Percentiles rank a stretch among this genome's conserved stretches.
Evolutionary conservation across 2,797 vertebrate species (phyloP).

Genomic region (Sphenopsis melanotis): DNA sequence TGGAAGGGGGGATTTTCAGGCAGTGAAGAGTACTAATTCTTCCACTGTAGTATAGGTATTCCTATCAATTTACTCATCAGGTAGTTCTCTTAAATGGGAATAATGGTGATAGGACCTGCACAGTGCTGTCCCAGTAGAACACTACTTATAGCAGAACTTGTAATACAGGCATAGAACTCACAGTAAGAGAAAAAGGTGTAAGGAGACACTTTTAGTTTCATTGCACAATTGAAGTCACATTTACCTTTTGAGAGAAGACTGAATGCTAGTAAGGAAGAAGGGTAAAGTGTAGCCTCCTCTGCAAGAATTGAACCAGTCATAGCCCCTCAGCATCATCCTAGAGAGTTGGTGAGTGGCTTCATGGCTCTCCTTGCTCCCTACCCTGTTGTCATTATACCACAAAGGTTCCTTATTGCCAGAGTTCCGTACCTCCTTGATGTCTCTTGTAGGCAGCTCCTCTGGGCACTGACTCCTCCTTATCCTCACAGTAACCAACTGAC

Average conservation of each 20-base stretch:
- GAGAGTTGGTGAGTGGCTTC: neutral
- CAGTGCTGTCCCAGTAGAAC: neutral
- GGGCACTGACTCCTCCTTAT: too few species aligned
- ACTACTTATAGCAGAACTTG: neutral
- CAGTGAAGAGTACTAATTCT: neutral
- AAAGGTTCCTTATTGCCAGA: too few species aligned
- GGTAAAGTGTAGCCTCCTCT: neutral
- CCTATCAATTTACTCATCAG: neutral
- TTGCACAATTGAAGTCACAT: neutral
- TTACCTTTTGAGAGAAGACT: neutral
- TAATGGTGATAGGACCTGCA: neutral
- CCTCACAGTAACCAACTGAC: too few species aligned
- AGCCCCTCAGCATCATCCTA: neutral
- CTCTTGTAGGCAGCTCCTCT: too few species aligned
- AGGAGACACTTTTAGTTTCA: neutral
- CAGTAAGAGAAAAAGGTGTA: neutral
- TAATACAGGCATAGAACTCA: neutral
- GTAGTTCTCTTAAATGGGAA: neutral
- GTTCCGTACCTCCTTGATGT: too few species aligned
- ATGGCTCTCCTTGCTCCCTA: neutral
- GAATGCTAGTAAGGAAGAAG: neutral
- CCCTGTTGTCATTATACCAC: too few species aligned
- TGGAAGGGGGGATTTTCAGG: neutral
- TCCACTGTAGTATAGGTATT: neutral
- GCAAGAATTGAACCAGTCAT: neutral